Conservation (phyloP, 2,888 invertebrate species). For the Branchipolynoe longqiensis region DNA sequence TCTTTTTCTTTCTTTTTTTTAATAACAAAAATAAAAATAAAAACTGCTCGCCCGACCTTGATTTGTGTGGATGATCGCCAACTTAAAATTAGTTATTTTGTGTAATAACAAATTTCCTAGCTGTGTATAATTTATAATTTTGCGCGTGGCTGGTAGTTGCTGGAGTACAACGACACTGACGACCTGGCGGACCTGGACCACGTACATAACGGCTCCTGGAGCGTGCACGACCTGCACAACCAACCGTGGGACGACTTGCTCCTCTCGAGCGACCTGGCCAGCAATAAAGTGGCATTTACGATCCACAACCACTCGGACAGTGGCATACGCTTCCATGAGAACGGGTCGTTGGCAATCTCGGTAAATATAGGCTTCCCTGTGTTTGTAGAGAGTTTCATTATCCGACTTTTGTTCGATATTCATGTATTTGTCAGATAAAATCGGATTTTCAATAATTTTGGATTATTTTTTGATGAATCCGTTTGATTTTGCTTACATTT, state of each 20-base stretch:
- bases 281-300: neutral
- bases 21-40: too few species aligned
- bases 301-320: neutral
- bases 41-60: too few species aligned
- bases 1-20: too few species aligned
- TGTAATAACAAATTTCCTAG: too few species aligned
- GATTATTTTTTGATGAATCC: too few species aligned
- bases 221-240: neutral
- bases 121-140: neutral
- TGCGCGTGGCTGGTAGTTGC: slow-evolving; percentile 66
- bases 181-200: slow-evolving; percentile 68
- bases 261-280: neutral
- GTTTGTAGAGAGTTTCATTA: neutral
- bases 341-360: slow-evolving; percentile 21
- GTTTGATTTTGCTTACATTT: too few species aligned
- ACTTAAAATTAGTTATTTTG: too few species aligned
- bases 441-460: neutral
- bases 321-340: neutral
- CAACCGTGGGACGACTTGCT: neutral
- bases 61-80: too few species aligned
- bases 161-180: slow-evolving; percentile 75
- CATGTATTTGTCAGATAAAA: neutral
- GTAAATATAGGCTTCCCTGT: neutral
- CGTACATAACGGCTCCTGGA: neutral
- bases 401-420: too few species aligned